Base-by-base conservation (phyloP, 2,888 invertebrate species). In the Nasonia oneida region DNA sequence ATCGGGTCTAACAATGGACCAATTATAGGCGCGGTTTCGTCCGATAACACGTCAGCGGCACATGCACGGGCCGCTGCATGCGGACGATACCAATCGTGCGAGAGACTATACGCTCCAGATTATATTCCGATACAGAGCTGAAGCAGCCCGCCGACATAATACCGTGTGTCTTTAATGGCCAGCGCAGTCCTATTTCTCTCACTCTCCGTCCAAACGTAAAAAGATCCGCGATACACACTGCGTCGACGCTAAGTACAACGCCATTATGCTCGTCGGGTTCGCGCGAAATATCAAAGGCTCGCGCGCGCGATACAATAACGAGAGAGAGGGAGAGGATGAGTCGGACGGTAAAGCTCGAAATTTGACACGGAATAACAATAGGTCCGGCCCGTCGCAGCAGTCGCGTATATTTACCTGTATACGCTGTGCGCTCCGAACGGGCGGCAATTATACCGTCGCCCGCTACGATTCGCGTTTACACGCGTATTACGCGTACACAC, bases 1-100 rank as follows among this genome's bases (percentile, higher is more conserved):
- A 88, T 87, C 88, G 87, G 88, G 47, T 86, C 89, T 10, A 90
- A 91, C 91, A 91, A 91, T 91, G 89, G 91, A 91, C 91, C 91
- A 91, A 91, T 91, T 91, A 91, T 90, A 88, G 88, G 88, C 85
- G 82, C 88, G 88, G 87, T 88, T 81, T 88, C 85, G 81, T 78
- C 88, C 89, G 91, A 90, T 91, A 91, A 91, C 90, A 90, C 89
- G 90, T 89, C 89, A 89, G 81, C 89, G 86, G 79, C 29, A 61
- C 83, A 78, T 4, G 29, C 8, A 14, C 15, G n/a, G 33, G 4
- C 23, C 23, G 37, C 3, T 37, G 37, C 4, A 37, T 37, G 1
- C 64, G 18, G 78, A 88, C 89, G 91, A 91, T 91, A 90, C 87
- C 88, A 89, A 91, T 91, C 90, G 90, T 89, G 70, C 73, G 85